Base-by-base conservation (phyloP, 37 sponge, comb jelly and placozoan species). In the Geodia barretti region DNA sequence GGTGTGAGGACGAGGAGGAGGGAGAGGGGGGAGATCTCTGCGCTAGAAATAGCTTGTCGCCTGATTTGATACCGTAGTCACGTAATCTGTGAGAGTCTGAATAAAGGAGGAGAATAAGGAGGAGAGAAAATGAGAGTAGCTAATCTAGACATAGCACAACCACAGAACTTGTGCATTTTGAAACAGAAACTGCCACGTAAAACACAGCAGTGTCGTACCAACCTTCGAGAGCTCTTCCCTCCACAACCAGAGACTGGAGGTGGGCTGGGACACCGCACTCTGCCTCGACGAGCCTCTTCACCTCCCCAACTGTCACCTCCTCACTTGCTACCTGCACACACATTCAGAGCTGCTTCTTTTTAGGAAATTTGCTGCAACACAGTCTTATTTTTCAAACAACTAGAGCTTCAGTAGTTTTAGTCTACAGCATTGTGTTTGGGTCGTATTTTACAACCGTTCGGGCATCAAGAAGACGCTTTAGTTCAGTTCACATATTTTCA, bases 171-270 rank as follows among this genome's bases (percentile, higher is more conserved):
- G 29, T 9, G 3, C 26, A 2, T 24, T 5, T 23, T 3, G 2
- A 31, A 2, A 4, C 34, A 32, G 23, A 35, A 29, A 17, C 62
- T 29, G 9, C 7, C 3, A 4, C 24, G 17, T 39, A 25, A 19
- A 42, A 23, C 80, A 35, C 47, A 41, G n/a, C n/a, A n/a, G n/a
- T n/a, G n/a, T n/a, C n/a, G n/a, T n/a, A 9, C 8, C 39, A 32
- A 88, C 83, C 88, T 76, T 33, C 21, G 33, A 88, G 72, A 1
- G 78, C 41, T 35, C 62, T 75, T 38, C 88, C 88, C 24, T 75
- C 61, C 64, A 62, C 76, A 0, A 88, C 59, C 20, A 88, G 59
- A 24, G 43, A 64, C 47, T 68, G 76, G 7, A 42, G 34, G 17
- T 75, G 60, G 20, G 60, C 62, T 62, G 71, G 69, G 9, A 62